Conservation (phyloP, 2,797 vertebrate species). For the Paramormyrops hopkinsi region DNA sequence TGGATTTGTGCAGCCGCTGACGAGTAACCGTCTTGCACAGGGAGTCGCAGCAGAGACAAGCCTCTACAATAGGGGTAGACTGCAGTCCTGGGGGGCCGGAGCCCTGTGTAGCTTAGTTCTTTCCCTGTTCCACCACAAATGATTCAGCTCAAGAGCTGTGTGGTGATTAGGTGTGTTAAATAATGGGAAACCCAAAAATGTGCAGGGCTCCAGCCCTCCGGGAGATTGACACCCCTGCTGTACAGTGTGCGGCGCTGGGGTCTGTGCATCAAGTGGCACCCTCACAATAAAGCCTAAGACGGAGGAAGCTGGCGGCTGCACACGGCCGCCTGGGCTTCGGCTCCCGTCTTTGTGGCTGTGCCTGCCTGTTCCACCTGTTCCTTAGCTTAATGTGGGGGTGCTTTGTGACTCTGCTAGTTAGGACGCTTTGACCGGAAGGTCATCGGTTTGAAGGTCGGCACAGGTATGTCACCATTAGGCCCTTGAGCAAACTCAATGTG, state of each 20-base stretch:
- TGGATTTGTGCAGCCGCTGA: slow-evolving; percentile 36
- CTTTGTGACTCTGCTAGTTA: not conserved
- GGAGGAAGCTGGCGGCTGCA: not conserved
- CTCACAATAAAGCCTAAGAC: not conserved
- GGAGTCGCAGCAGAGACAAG: not conserved
- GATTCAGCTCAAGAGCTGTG: not conserved
- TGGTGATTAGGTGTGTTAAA: not conserved
- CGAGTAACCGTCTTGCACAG: not conserved
- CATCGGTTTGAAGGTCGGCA: not conserved
- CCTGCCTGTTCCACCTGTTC: not conserved
- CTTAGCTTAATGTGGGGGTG: not conserved
- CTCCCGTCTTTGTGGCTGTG: not conserved
- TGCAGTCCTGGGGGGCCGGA: not conserved
- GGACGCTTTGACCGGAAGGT: not conserved
- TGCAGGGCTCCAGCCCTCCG: not conserved
- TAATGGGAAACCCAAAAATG: not conserved
- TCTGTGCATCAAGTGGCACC: not conserved
- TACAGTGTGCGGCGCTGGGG: not conserved
- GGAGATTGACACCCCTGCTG: too few relatives aligned
- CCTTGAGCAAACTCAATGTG: not conserved
- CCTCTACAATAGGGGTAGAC: not conserved
- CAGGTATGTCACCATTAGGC: not conserved
- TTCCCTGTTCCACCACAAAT: not conserved
- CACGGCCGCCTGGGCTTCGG: not conserved
- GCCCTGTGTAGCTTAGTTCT: not conserved